A percentile compares a stretch with the other conserved stretches of the same genome.
These are phyloP conservation scores for Sturmia bella DNA, from an alignment of 2,888 invertebrate species.

Conservation along the genomic window DNA sequence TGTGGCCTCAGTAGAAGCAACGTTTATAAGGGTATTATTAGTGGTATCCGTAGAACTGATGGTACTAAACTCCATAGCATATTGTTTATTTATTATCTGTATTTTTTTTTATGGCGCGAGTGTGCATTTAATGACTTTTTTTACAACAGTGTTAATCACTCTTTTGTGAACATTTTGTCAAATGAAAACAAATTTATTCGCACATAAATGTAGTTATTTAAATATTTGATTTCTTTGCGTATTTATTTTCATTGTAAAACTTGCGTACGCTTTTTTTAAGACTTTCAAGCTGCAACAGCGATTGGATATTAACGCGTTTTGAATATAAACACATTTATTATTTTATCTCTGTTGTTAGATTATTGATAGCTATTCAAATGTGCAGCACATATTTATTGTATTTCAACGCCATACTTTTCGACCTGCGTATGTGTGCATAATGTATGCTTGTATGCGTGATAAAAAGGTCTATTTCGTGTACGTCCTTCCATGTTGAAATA, in stretches of 20 bases:
- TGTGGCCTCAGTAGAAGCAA: not conserved
- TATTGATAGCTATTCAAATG: constrained; percentile 40
- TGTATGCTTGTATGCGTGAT: no score
- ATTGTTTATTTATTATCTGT: constrained; percentile 28
- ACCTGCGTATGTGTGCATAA: no score
- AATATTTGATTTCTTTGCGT: constrained; percentile 16
- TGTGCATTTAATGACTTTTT: not conserved
- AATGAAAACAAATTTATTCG: not conserved
- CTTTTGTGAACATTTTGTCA: not conserved
- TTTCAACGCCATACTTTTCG: not conserved
- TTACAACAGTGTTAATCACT: constrained; percentile 3
- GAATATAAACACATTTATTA: constrained; percentile 29
- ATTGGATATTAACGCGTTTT: constrained; percentile 49
- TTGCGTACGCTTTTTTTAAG: constrained; percentile 8
- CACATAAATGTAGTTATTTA: constrained; percentile 8
- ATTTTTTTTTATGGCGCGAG: not conserved
- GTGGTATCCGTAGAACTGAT: constrained; percentile 14
- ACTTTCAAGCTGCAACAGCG: constrained; percentile 33
- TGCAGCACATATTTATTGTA: constrained; percentile 23
- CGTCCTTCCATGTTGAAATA: no score
- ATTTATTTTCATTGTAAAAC: constrained; percentile 1
- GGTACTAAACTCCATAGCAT: constrained; percentile 44
- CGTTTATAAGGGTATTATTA: constrained; percentile 28
- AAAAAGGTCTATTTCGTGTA: not conserved
- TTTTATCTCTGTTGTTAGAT: constrained; percentile 27